Evolutionary conservation across 2,113 vertebrate genomes (phyloP), one percentile per base, ranked within the genome.

Genomic region (Gopherus flavomarginatus): DNA sequence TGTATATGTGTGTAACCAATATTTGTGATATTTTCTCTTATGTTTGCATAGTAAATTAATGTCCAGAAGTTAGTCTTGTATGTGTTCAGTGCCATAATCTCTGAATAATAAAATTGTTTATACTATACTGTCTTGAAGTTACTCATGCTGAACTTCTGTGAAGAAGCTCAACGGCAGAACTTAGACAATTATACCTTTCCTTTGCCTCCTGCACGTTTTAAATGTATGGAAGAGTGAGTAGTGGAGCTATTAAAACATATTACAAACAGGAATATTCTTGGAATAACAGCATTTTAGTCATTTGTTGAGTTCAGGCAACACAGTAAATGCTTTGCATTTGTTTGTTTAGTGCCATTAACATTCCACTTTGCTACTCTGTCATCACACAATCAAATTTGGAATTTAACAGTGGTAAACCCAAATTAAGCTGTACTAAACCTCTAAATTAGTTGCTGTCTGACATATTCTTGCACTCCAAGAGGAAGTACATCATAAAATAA

Each of bases 331-430:
- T 49, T 24, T 44, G n/a, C n/a, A 35, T 52, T 85, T 75, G 79
- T 90, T 79, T 85, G 81, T 90, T 75, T 53, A 95, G 53, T 11
- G 21, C 50, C 82, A 52, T 91, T 89, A 95, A 69, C 13, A n/a
- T 80, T 82, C 86, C 38, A 29, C 50, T 54, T 53, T 91, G 35
- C 49, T 80, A 50, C 54, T 78, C 49, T 56, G 14, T 75, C 59
- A 11, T 85, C 35, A 54, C 75, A 44, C 80, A 81, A 81, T 47
- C 79, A 13, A 53, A 85, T 42, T 65, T 79, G 83, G 83, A 90
- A 79, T 52, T 69, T 65, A 31, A 59, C 81, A 54, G 13, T 54
- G 22, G 79, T 69, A 91, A 86, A 27, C 26, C 62, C 14, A 56
- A 52, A 78, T 54, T 77, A 50, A 81, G 19, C 19, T 11, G 86